Conservation (phyloP, 2,797 vertebrate species). For the Periophthalmus magnuspinnatus region DNA sequence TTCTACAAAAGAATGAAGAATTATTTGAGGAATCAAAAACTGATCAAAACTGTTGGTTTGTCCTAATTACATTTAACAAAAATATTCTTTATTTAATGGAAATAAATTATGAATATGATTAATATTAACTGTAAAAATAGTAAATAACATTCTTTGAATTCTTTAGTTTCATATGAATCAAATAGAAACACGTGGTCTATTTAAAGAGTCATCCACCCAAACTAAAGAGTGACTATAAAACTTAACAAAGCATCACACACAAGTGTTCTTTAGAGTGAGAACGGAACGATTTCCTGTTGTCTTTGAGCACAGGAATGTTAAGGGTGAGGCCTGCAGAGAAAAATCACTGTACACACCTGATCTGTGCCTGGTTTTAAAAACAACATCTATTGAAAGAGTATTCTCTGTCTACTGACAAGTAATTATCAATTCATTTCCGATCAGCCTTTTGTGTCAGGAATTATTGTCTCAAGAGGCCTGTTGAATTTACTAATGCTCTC, state of each 20-base stretch:
- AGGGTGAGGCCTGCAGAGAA: constrained; percentile 41
- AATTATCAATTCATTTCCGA: constrained; percentile 49
- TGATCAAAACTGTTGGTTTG: not conserved
- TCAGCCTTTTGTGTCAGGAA: constrained; percentile 42
- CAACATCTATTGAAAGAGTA: constrained; percentile 45
- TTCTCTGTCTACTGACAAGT: constrained; percentile 37
- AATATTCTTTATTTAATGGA: not conserved
- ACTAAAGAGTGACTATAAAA: not conserved
- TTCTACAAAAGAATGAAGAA: not conserved
- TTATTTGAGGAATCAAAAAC: not conserved
- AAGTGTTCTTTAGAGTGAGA: constrained; percentile 26
- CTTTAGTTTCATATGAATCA: too few relatives aligned
- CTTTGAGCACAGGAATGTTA: constrained; percentile 48
- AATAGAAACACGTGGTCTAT: too few relatives aligned
- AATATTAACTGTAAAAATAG: not conserved
- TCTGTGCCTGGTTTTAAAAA: constrained; percentile 49
- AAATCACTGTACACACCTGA: constrained; percentile 54
- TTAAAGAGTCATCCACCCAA: too few relatives aligned
- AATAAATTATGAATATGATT: not conserved
- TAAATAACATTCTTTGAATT: not conserved
- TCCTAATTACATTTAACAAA: not conserved
- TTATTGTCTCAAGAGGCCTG: constrained; percentile 45
- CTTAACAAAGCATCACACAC: constrained; percentile 27
- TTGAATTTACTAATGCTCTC: constrained; percentile 40
- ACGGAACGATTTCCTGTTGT: constrained; percentile 53